Base-by-base conservation (phyloP, 2,888 invertebrate genomes). In the Dynastes tityus region DNA sequence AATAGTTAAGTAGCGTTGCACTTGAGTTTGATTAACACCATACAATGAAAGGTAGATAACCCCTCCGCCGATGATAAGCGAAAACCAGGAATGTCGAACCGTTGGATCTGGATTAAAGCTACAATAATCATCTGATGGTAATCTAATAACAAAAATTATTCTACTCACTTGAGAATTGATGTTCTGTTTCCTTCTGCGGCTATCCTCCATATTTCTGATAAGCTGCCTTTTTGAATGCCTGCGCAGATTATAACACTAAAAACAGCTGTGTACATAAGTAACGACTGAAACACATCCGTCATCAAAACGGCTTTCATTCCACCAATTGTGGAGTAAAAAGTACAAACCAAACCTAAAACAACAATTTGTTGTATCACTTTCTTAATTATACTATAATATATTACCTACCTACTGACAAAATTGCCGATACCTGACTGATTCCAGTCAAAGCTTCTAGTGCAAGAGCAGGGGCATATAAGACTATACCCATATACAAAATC, bases 271-370 rank as follows among this genome's bases (percentile, higher is more conserved):
- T 95, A 96, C 97, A 97, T 97, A 2, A 97, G 90, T 1, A 94
- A 79, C 0, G 96, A 95, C 87, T 96, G 95, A 82, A 97, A 94
- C 1, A 97, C 92, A 85, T 97, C 97, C 0, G 97, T 97, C 83
- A 96, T 92, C 70, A 97, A 89, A 0, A 97, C 97, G 2, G 97
- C 97, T 87, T 97, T 97, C 93, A 97, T 96, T 51, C 97, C 97
- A 22, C 97, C 97, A 81, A 97, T 90, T 0, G 95, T 94, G 0
- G 96, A 96, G 85, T 97, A 97, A 87, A 97, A 95, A 0, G 96
- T 95, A 86, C 96, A 97, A 2, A 94, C 95, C 65, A 95, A 85
- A 1, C 94, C 91, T 86, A 84, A 85, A 85, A 85, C 78, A 2
- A 45, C 45, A 5, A 11, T 45, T 45, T 11, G 6, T 45, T 8